Evolutionary conservation across 2,797 vertebrate species (phyloP), one percentile per base, ranked within the genome.

Genomic region (Sebastolobus alascanus): DNA sequence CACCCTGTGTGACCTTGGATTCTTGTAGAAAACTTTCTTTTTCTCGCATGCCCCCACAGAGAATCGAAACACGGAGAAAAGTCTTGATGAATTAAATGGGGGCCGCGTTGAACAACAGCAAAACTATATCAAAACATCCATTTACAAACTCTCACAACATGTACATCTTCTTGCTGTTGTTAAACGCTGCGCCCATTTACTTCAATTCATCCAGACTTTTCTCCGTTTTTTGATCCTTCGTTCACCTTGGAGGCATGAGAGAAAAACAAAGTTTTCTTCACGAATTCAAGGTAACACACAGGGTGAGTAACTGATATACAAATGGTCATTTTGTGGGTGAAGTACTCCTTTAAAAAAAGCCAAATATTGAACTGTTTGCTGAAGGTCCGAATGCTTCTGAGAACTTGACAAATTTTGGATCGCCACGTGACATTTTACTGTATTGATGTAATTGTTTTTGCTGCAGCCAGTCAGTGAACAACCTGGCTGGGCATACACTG

Each of bases 91-190:
- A 52, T 18, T 52, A 52, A 52, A 52, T 0, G 16, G 20, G 16
- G 46, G 20, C 20, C 46, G 0, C 0, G 3, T 52, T 52, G 0
- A 0, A 46, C 43, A n/a, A n/a, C 0, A 20, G 20, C 50, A n/a
- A 52, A 52, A 52, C 46, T 46, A 46, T 52, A 52, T n/a, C 18
- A 20, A 52, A n/a, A n/a, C 20, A 52, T n/a, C 8, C 46, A 6
- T 46, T 46, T 46, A 52, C 50, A 52, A 20, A n/a, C 50, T 52
- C 18, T 52, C 50, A n/a, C 50, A n/a, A 52, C 18, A 9, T 52
- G 20, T 52, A 4, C 50, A 52, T 52, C 50, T n/a, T 52, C 50
- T 46, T 50, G 18, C 46, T 18, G 46, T 50, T 50, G 46, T 50
- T 20, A 20, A 50, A 50, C 16, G 8, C 18, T 7, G 46, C 3